A percentile compares a stretch with the other conserved stretches of the same genome.
Conservation (phyloP, 2,888 invertebrate species). For the Hemithea aestivaria region DNA sequence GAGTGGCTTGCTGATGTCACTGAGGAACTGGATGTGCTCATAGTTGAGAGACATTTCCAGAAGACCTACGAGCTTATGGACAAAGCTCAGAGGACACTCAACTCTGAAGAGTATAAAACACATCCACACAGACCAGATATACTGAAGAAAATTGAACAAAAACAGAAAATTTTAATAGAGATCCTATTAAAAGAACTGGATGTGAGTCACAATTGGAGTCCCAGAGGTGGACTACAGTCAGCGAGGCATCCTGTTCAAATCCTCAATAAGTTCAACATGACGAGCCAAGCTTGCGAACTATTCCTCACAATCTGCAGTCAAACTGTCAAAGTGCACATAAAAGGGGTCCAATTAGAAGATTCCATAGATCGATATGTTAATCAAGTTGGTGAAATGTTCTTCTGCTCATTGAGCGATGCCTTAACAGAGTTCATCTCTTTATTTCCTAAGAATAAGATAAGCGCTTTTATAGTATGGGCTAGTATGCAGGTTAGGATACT, state of each 20-base stretch:
- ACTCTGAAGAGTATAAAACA: conserved; percentile 57
- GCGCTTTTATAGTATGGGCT: conserved; percentile 92
- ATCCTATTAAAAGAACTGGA: conserved; percentile 93
- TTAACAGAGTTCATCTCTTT: conserved; percentile 81
- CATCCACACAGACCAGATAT: conserved; percentile 64
- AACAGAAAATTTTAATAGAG: conserved; percentile 88
- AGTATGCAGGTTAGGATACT: conserved; percentile 89
- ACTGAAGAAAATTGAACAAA: conserved; percentile 81
- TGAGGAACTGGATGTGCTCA: conserved; percentile 96
- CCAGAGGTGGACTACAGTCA: conserved; percentile 93
- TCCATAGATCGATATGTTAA: conserved; percentile 88
- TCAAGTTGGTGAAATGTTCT: conserved; percentile 90
- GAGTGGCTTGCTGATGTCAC: conserved; percentile 95
- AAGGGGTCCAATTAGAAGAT: conserved; percentile 89
- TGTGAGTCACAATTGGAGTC: conserved; percentile 92
- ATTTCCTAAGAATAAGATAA: conserved; percentile 85
- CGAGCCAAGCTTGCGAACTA: conserved; percentile 87
- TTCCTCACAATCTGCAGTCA: conserved; percentile 90
- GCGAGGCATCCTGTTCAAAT: conserved; percentile 90
- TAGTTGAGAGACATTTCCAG: conserved; percentile 97
- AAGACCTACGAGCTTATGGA: conserved; percentile 92
- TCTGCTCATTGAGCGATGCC: conserved; percentile 88
- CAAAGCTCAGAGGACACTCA: conserved; percentile 61
- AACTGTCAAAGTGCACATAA: conserved; percentile 88
- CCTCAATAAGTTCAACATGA: conserved; percentile 85